These are phyloP conservation scores for Scotopteryx bipunctaria DNA, from an alignment of 2,888 invertebrate species.

Conservation along the genomic window DNA sequence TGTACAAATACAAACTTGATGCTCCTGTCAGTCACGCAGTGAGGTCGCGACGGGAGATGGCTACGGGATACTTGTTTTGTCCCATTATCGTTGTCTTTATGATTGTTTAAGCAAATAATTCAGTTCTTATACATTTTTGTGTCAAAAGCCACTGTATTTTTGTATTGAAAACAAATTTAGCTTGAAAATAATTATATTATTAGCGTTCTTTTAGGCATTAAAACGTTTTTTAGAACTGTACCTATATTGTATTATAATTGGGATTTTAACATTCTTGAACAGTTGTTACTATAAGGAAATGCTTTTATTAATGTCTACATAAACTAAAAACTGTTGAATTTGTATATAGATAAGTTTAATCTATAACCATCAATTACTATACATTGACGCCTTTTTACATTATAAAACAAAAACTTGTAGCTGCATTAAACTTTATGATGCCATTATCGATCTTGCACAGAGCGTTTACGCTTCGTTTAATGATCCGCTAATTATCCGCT, in stretches of 20 bases:
- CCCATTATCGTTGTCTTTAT: conserved; percentile 29
- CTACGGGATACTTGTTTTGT: conserved; percentile 36
- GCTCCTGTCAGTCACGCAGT: conserved; percentile 52
- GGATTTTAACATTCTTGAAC: no score
- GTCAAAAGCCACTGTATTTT: conserved; percentile 17
- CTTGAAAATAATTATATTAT: not conserved
- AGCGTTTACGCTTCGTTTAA: conserved; percentile 63
- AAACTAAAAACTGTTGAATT: no score
- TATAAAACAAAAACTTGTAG: conserved; percentile 33
- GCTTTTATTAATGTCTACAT: no score
- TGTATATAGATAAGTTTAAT: not conserved
- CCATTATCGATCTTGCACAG: conserved; percentile 61
- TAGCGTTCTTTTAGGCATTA: no score
- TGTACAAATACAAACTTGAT: conserved; percentile 70
- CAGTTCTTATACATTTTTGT: conserved; percentile 17
- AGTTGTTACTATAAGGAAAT: no score
- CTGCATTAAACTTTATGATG: conserved; percentile 50
- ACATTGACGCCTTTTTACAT: conserved; percentile 30
- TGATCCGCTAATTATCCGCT: conserved; percentile 64
- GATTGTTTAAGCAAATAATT: conserved; percentile 33
- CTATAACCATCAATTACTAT: conserved; percentile 24
- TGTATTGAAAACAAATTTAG: not conserved
- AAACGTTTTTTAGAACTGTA: no score
- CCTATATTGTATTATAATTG: no score
- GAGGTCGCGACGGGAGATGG: conserved; percentile 39